Percentiles rank a stretch among this genome's conserved stretches.
Conservation (phyloP, 2,888 invertebrate genomes). For the Stenodera caucasica region DNA sequence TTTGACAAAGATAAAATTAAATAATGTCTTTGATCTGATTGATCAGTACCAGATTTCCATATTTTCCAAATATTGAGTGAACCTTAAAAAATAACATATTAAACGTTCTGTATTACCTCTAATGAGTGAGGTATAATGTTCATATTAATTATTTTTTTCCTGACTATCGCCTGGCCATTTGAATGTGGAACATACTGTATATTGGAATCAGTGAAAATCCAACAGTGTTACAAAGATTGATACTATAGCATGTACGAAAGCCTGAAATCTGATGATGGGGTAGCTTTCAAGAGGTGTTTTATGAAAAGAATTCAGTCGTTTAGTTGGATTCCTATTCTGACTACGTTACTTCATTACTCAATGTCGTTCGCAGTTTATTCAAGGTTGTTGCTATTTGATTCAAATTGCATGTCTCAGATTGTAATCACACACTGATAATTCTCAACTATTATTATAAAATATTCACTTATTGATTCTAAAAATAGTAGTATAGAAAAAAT, state of each 20-base stretch:
- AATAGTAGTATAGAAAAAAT: no score
- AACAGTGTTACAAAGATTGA: slow-evolving; percentile 32
- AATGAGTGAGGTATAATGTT: no score
- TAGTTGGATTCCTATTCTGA: slow-evolving; percentile 33
- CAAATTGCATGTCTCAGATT: background rate
- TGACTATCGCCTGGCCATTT: no score
- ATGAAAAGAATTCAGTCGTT: slow-evolving; percentile 34
- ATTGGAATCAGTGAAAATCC: slow-evolving; percentile 9
- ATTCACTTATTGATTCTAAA: no score
- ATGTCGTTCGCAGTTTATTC: slow-evolving; percentile 20
- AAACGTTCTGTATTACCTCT: no score
- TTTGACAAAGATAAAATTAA: no score
- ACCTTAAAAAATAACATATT: no score
- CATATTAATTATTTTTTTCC: no score
- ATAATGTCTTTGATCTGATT: no score
- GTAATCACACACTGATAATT: background rate
- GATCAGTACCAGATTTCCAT: no score
- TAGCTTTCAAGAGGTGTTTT: slow-evolving; percentile 26
- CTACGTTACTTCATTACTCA: slow-evolving; percentile 29
- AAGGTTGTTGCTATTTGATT: background rate
- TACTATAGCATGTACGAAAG: slow-evolving; percentile 32
- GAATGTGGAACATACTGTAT: background rate
- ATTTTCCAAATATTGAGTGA: no score
- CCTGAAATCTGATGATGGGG: slow-evolving; percentile 26
- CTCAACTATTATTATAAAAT: background rate